These are phyloP conservation scores for Menidia menidia DNA, from an alignment of 2,797 vertebrate species.

Conservation along the genomic window DNA sequence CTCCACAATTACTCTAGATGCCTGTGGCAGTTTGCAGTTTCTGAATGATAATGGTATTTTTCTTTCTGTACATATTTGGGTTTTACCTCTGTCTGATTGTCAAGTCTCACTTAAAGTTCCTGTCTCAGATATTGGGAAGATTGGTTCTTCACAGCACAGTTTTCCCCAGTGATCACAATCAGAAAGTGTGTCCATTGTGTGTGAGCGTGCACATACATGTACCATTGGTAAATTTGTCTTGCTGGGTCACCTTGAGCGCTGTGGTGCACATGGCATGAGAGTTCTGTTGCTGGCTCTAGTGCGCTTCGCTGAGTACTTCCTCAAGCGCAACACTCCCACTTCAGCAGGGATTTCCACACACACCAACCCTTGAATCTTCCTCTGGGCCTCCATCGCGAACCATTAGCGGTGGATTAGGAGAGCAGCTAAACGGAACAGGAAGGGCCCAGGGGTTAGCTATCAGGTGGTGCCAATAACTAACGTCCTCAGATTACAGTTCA, in stretches of 20 bases:
- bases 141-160: slow-evolving; percentile 51
- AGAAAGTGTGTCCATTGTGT: slow-evolving; percentile 33
- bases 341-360: slow-evolving; percentile 84
- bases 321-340: slow-evolving; percentile 83
- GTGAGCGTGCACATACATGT: slow-evolving; percentile 33
- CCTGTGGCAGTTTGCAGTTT: slow-evolving; percentile 53
- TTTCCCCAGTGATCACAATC: slow-evolving; percentile 60
- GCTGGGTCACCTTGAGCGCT: slow-evolving; percentile 83
- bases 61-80: slow-evolving; percentile 40
- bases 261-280: slow-evolving; percentile 63
- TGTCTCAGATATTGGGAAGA: slow-evolving; percentile 60
- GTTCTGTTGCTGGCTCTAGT: slow-evolving; percentile 72
- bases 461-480: slow-evolving; percentile 68
- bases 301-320: slow-evolving; percentile 84
- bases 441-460: slow-evolving; percentile 64
- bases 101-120: slow-evolving; percentile 34
- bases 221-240: slow-evolving; percentile 64
- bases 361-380: slow-evolving; percentile 71
- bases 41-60: slow-evolving; percentile 44
- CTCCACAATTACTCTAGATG: slow-evolving; percentile 47
- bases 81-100: slow-evolving; percentile 38
- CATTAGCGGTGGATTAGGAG: slow-evolving; percentile 85
- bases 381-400: slow-evolving; percentile 80
- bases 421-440: slow-evolving; percentile 59
- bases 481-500: slow-evolving; percentile 51